Evolutionary conservation across 2,888 invertebrate genomes (phyloP), one percentile per base, ranked within the genome.

Genomic region (Rhingia campestris): DNA sequence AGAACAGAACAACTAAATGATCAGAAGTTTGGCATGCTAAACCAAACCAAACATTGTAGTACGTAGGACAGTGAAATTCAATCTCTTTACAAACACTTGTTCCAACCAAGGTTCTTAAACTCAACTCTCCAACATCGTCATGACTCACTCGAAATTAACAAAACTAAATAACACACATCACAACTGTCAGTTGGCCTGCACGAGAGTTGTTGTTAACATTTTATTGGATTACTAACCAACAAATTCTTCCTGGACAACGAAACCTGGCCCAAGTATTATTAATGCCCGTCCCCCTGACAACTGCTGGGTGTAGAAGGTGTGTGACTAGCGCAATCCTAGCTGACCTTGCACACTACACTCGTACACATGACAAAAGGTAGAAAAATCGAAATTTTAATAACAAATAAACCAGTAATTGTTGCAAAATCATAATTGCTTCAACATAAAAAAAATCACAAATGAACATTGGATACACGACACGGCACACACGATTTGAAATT

Each of bases 311-410:
- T 1, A 22, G 22, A 22, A 22, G 22, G 22, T 2, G 53, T 22
- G 33, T 66, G 32, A 9, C 56, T 30, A 69, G 12, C n/a, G 9
- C 45, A 69, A 45, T 56, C 67, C 67, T 45, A 45, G 56, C 67
- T 69, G 67, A 69, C 56, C 67, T 69, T 69, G 56, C 56, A 35
- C 47, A 56, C 56, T 45, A n/a, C 22, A 56, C 14, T 45, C 9
- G 10, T 10, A 33, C 7, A 22, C 22, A 22, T 22, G 22, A 22
- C 22, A 22, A 22, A 22, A 22, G 22, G 22, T 22, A 43, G 41
- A 14, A 63, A 49, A 63, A 47, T 6, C 14, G 32, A 9, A 49
- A 22, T 47, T 35, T 35, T 12, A 32, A 35, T 22, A 22, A 43
- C 45, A 41, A n/a, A 14, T 53, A 53, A 51, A 66, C 45, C 43